These are phyloP conservation scores for Timandra comae DNA, from an alignment of 2,888 invertebrate species.

Conservation along the genomic window DNA sequence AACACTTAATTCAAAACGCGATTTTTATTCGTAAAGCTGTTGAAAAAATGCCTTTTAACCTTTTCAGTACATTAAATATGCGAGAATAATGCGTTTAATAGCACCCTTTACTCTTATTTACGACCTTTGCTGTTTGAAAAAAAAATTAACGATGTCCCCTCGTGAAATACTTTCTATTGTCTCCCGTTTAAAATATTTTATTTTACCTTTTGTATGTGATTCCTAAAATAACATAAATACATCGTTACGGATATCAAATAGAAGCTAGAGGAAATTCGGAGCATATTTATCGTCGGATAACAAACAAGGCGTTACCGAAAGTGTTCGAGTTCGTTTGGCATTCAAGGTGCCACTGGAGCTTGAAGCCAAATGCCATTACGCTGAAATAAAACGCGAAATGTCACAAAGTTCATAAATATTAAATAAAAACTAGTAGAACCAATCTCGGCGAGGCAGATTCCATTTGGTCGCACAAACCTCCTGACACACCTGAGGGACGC, in stretches of 20 bases:
- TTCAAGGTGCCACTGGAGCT: constrained; percentile 50
- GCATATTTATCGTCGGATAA: constrained; percentile 25
- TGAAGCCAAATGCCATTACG: constrained; percentile 59
- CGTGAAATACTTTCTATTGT: constrained; percentile 55
- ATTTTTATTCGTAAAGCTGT: constrained; percentile 62
- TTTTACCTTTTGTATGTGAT: constrained; percentile 28
- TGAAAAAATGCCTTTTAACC: constrained; percentile 62
- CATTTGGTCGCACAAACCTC: constrained; percentile 48
- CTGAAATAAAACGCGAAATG: constrained; percentile 55
- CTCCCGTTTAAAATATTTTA: constrained; percentile 46
- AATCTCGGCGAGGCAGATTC: constrained; percentile 62
- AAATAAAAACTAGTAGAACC: constrained; percentile 62
- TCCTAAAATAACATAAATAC: constrained; percentile 21
- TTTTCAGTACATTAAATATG: constrained; percentile 74
- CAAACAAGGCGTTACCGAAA: constrained; percentile 36
- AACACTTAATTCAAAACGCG: constrained; percentile 53
- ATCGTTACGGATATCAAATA: constrained; percentile 15
- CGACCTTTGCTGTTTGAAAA: constrained; percentile 55
- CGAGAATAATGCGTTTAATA: constrained; percentile 74
- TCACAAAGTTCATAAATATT: constrained; percentile 67
- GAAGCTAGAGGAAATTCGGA: constrained; percentile 10
- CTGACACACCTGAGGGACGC: constrained; percentile 49
- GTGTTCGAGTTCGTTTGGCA: constrained; percentile 49
- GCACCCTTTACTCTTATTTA: constrained; percentile 74
- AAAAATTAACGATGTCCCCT: constrained; percentile 66